phyloP scores from a whole-genome alignment of 2,797 vertebrate genomes.

The Mycteria americana region DNA sequence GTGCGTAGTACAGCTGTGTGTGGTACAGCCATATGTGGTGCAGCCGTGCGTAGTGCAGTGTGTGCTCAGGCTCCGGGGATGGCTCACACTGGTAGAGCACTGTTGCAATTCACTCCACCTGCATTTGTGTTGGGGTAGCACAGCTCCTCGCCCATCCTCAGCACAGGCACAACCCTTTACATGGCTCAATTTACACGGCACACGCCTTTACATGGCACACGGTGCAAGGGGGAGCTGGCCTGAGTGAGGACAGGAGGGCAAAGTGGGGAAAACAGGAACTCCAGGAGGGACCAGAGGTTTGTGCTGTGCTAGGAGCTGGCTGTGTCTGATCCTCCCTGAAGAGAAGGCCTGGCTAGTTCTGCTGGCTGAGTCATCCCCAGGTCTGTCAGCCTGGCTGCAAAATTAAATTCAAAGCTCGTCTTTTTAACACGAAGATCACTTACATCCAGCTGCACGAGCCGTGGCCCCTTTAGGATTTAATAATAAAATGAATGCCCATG shows the following conservation, averaged over 20 bases:
- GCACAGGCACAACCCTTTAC: not conserved
- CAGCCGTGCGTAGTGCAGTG: fast-evolving
- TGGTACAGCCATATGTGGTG: not conserved
- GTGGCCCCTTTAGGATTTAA: conserved; percentile 53
- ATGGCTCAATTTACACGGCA: too few relatives aligned
- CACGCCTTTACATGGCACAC: too few relatives aligned
- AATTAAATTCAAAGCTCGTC: conserved; percentile 63
- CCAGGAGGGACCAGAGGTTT: not conserved
- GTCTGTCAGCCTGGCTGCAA: conserved; percentile 42
- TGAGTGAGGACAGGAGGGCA: not conserved
- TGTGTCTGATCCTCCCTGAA: not conserved
- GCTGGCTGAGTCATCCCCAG: conserved; percentile 60
- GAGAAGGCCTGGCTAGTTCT: conserved; percentile 8
- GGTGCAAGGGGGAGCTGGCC: fast-evolving
- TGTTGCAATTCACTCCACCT: not conserved
- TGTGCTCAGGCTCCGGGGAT: not conserved
- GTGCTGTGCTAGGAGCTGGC: not conserved
- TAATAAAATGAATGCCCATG: conserved; percentile 67
- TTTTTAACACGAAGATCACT: conserved; percentile 56
- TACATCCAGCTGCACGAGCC: conserved; percentile 58
- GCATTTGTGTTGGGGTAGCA: fast-evolving
- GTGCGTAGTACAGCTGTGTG: too few relatives aligned
- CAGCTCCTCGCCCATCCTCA: fast-evolving
- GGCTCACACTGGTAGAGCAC: not conserved
- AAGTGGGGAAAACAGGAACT: not conserved